Evolutionary conservation across 2,797 vertebrate species (phyloP), one percentile per base, ranked within the genome.

Genomic region (Betta splendens): DNA sequence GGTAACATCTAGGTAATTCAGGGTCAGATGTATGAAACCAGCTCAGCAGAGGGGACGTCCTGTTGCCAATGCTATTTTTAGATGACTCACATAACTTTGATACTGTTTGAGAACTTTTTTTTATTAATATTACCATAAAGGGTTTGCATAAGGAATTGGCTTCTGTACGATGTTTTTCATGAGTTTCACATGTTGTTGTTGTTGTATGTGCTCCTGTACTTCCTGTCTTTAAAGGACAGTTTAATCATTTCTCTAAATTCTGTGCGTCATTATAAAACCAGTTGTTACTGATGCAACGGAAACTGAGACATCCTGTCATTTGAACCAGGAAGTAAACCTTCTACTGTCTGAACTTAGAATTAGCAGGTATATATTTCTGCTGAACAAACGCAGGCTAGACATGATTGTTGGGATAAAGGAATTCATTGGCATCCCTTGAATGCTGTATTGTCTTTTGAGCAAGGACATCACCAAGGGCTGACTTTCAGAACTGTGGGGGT

Each of bases 391-490:
- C 18, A 18, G 18, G 6, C 13, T n/a, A 4, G 4, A 15, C 16
- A 10, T 10, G 46, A 23, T 28, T 53, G 43, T 9, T 22, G 1
- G 2, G 33, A 1, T 11, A 40, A 68, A 55, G 36, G 36, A 48
- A 13, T 11, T 61, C 28, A 9, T 35, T 37, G 9, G 42, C 36
- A 8, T 9, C 20, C 21, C 36, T 12, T 44, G 9, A 42, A 31
- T 39, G 45, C 29, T 43, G 79, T 18, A 20, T 55, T 59, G 29
- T 52, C 9, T 33, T 17, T 20, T 45, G 31, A 52, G 62, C 25
- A 26, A 43, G 49, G 39, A 48, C 59, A 13, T 48, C 5, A 26
- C 9, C 42, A 39, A 70, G 44, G 50, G 51, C 54, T 6, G 45
- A 68, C 47, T 53, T 65, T 37, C 38, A n/a, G 10, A 52, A 40